Evolutionary conservation across 2,888 invertebrate species (phyloP), one percentile per base, ranked within the genome.

Genomic region (Harpalus rufipes): DNA sequence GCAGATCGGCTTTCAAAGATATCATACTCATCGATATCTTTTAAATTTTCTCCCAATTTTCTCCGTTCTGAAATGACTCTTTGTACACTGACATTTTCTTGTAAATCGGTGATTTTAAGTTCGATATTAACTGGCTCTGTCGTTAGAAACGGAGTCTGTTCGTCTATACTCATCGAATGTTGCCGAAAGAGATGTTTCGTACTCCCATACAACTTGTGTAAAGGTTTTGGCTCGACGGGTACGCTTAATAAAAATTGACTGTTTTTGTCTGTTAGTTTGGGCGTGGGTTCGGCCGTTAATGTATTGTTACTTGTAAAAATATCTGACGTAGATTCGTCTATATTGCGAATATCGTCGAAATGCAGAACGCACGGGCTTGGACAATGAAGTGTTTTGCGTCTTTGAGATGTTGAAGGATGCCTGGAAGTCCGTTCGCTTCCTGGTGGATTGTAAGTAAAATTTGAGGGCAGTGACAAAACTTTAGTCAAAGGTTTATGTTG

Each of bases 381-480:
- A 85, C 93, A 93, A 91, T 94, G 94, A 87, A 94, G 89, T 61
- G 93, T 93, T 89, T 93, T 93, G 86, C 93, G 92, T 85, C 90
- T 89, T 87, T 90, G 89, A 0, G 88, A 87, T 41, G 88, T 86
- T 2, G 90, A 88, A 1, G 90, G 88, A 84, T 89, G 88, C n/a
- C 88, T 87, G 68, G 87, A 87, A 41, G 89, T 85, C 87, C 89
- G 89, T 56, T 87, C 86, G 16, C 89, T 90, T 7, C 93, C 93
- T 56, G 95, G 95, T 86, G 96, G 95, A 90, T 95, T 96, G 91
- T 96, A 97, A 44, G 95, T 96, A 91, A 97, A 97, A 91, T 97
- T 96, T 84, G 96, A 94, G 83, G 97, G 97, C 87, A 97, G 93
- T 85, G 97, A 97, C 86, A 95, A 94, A 88, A 96, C 95, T 88